A percentile compares a stretch with the other conserved stretches of the same genome.
These are phyloP conservation scores for Burhinus bistriatus DNA, from an alignment of 2,113 vertebrate species.

Conservation along the genomic window DNA sequence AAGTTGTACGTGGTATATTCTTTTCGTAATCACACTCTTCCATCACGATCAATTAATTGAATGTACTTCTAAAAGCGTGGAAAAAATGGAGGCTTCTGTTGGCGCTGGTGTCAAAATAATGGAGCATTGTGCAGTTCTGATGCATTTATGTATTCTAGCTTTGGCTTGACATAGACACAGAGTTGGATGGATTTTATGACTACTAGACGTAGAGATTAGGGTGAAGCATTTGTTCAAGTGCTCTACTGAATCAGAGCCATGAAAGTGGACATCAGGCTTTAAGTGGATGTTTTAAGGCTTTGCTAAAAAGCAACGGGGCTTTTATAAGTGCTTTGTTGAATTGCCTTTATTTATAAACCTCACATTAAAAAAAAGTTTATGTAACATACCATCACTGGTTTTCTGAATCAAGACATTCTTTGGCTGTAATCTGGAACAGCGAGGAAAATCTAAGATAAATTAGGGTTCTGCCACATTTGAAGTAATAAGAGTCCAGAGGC, in stretches of 20 bases:
- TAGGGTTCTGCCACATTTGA: background rate
- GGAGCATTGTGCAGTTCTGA: background rate
- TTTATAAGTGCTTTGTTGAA: background rate
- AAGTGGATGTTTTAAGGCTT: slow-evolving; percentile 19
- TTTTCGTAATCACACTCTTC: background rate
- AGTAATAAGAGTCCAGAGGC: slow-evolving; percentile 14
- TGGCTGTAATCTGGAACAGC: background rate
- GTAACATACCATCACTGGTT: background rate
- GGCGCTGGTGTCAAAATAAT: background rate
- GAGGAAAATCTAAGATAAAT: background rate
- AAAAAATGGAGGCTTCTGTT: background rate
- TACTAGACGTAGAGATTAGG: background rate
- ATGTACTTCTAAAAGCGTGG: background rate
- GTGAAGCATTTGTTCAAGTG: background rate
- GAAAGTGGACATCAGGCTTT: background rate
- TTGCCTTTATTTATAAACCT: slow-evolving; percentile 5
- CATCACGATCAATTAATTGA: background rate
- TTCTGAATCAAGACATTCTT: slow-evolving; percentile 2
- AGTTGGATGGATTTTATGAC: background rate
- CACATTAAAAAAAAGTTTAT: background rate
- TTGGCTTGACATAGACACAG: background rate
- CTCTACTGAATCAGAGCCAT: background rate
- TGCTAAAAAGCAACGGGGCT: background rate
- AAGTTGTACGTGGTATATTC: background rate
- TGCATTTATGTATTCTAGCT: background rate